phyloP scores from a whole-genome alignment of 2,113 vertebrate species.

The Pimephales promelas region DNA sequence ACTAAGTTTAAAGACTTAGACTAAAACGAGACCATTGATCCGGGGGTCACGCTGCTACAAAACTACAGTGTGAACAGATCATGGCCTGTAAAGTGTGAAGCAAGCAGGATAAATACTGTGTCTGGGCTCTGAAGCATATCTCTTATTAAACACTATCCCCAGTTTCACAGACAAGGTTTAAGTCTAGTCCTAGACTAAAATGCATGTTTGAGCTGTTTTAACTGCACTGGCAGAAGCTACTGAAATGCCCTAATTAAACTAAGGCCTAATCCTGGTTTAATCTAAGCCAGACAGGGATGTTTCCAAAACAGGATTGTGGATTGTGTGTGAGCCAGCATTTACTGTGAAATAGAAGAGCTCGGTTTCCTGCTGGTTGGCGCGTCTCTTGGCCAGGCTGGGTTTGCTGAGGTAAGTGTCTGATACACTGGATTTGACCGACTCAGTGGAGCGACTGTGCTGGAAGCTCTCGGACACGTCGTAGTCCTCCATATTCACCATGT shows the following conservation, averaged over 20 bases:
- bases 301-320: not conserved
- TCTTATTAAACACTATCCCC: not conserved
- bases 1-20: constrained; percentile 30
- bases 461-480: constrained; percentile 97
- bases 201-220: too few relatives aligned
- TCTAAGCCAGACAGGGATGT: not conserved
- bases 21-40: not conserved
- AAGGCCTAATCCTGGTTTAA: too few relatives aligned
- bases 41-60: not conserved
- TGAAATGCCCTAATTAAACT: too few relatives aligned
- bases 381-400: constrained; percentile 94
- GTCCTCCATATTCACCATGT: constrained; percentile 96
- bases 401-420: constrained; percentile 99
- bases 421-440: constrained; percentile 96
- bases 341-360: constrained; percentile 99
- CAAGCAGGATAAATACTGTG: not conserved
- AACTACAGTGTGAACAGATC: constrained; percentile 7
- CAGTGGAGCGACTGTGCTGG: constrained; percentile 97
- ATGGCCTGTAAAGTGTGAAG: not conserved
- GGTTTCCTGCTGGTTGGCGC: constrained; percentile 97
- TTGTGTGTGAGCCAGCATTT: constrained; percentile 58
- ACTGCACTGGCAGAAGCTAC: too few relatives aligned
- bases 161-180: too few relatives aligned
- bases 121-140: not conserved
- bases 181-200: too few relatives aligned